Base-by-base conservation (phyloP, 1,140 invertebrate genomes). In the Antheraea pernyi region DNA sequence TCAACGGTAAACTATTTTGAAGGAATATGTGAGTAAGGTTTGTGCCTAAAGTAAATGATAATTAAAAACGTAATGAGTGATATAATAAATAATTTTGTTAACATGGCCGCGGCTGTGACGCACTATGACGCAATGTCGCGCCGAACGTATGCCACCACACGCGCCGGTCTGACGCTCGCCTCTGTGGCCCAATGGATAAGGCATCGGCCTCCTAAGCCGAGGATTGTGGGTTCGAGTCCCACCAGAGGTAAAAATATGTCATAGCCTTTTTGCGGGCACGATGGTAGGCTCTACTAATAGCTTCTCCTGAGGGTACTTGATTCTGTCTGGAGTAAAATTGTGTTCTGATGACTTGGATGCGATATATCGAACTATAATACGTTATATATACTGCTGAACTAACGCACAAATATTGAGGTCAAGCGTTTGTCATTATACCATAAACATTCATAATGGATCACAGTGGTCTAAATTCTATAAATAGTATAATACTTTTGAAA, bases 181-280 rank as follows among this genome's bases (percentile, higher is more conserved):
- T 94, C 93, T 94, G 94, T 95, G 94, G 94, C 94, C 94, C 94
- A 95, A 95, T 95, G 94, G 94, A 95, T 95, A 95, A 95, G 94
- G 94, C 94, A 95, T 95, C 94, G 94, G 94, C 94, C 94, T 95
- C 94, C 94, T 95, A 95, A 95, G 94, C 94, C 94, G 94, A 94
- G 94, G 94, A 95, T 94, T 95, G 94, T 95, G 94, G 94, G 94
- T 95, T 95, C 94, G 94, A 95, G 94, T 95, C 94, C 94, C 94
- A 95, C 94, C 94, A 95, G 94, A 94, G 94, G 94, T 95, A 95
- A 30, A 9, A 53, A 53, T 53, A 53, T 53, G 46, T 53, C 10
- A 16, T 13, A 16, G 46, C 46, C 46, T 53, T 53, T 53, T 53
- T 53, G 46, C 13, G 46, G 9, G 46, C 46, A n/a, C 16, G 6